A percentile compares a stretch with the other conserved stretches of the same genome.
Evolutionary conservation across 1,140 invertebrate species (phyloP).

Genomic region (Drosophila nasuta): DNA sequence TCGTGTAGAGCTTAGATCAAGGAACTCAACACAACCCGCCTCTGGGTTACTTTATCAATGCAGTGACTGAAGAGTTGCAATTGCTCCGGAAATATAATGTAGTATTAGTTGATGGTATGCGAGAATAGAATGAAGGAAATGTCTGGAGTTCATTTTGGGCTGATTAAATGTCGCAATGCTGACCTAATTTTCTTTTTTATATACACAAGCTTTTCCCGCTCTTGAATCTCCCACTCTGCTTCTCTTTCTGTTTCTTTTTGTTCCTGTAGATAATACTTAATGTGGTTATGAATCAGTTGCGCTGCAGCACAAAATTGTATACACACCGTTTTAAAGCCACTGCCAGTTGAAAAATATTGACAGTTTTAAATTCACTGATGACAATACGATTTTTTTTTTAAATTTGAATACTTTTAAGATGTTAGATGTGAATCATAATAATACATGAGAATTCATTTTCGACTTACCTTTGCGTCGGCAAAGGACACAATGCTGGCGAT

Average conservation of each 20-base stretch:
- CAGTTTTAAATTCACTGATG: slow-evolving; percentile 17
- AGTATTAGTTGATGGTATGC: slow-evolving; percentile 17
- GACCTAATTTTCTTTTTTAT: slow-evolving; percentile 60
- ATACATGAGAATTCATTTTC: not conserved
- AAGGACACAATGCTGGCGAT: slow-evolving; percentile 66
- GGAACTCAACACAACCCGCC: slow-evolving; percentile 5
- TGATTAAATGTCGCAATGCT: slow-evolving; percentile 62
- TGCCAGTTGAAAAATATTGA: not conserved
- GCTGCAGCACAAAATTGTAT: not conserved
- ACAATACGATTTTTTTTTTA: not conserved
- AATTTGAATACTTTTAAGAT: no score
- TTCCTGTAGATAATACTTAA: slow-evolving; percentile 12
- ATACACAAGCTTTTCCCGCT: not conserved
- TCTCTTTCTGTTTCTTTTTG: not conserved
- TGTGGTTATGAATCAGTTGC: slow-evolving; percentile 28
- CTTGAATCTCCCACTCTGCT: not conserved
- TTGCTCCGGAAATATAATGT: slow-evolving; percentile 49
- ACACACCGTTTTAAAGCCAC: slow-evolving; percentile 17
- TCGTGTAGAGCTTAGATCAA: slow-evolving; percentile 11
- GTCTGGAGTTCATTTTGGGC: slow-evolving; percentile 29
- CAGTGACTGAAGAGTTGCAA: slow-evolving; percentile 52
- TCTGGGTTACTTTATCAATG: slow-evolving; percentile 44
- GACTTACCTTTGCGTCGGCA: slow-evolving; percentile 74
- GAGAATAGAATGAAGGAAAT: slow-evolving; percentile 32
- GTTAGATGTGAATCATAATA: not conserved